Conservation (phyloP, 2,888 invertebrate species). For the Metalampra italica region DNA sequence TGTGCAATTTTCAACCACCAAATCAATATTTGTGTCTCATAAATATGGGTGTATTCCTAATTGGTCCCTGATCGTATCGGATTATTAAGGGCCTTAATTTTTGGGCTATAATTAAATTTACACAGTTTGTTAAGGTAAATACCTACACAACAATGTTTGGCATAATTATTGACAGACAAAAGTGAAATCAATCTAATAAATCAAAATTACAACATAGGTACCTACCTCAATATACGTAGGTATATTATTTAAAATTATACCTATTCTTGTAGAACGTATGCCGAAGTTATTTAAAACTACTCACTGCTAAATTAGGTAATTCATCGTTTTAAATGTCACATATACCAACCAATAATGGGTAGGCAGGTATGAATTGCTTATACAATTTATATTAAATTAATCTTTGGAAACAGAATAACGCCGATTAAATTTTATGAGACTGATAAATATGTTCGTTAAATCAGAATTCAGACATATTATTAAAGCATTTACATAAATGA, state of each 20-base stretch:
- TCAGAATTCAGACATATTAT: slow-evolving; percentile 10
- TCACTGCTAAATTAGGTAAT: too few relatives aligned
- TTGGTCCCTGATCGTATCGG: slow-evolving; percentile 44
- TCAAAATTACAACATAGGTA: too few relatives aligned
- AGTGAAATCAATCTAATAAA: too few relatives aligned
- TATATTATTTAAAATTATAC: too few relatives aligned
- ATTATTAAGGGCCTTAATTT: slow-evolving; percentile 23
- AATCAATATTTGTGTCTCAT: slow-evolving; percentile 33
- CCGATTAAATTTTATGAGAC: slow-evolving; percentile 10
- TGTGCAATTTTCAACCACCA: slow-evolving; percentile 33
- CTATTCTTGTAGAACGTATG: too few relatives aligned
- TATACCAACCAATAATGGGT: too few relatives aligned
- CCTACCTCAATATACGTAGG: too few relatives aligned
- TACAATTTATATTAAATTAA: slow-evolving; percentile 13
- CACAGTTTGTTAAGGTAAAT: not conserved
- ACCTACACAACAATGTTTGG: too few relatives aligned
- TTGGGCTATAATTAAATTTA: not conserved
- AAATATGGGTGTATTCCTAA: slow-evolving; percentile 24
- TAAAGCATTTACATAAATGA: slow-evolving; percentile 8
- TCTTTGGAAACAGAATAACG: slow-evolving; percentile 7
- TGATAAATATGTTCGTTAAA: slow-evolving; percentile 9
- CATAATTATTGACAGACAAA: too few relatives aligned
- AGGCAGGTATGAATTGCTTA: slow-evolving; percentile 6
- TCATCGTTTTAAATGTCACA: too few relatives aligned
- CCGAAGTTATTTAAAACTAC: too few relatives aligned